phyloP scores from a whole-genome alignment of 2,888 invertebrate genomes.

The Shargacucullia verbasci region DNA sequence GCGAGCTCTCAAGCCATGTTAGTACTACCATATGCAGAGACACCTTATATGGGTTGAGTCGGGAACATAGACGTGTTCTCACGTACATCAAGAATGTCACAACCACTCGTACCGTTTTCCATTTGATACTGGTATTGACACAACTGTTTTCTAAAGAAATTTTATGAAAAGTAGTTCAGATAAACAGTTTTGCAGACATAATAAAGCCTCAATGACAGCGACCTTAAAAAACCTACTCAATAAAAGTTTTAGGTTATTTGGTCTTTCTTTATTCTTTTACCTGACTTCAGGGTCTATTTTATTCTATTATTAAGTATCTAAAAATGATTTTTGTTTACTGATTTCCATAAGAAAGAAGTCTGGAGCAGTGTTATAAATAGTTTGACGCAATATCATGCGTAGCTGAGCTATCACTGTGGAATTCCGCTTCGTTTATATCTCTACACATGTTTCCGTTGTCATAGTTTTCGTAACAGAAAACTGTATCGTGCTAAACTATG shows the following conservation, averaged over 20 bases:
- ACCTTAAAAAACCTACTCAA: background rate
- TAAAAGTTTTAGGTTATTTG: too few relatives aligned
- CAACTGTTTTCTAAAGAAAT: conserved; percentile 47
- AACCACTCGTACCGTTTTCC: conserved; percentile 58
- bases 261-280: background rate
- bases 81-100: conserved; percentile 69
- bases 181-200: conserved; percentile 10
- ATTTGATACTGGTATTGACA: conserved; percentile 58
- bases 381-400: conserved; percentile 21
- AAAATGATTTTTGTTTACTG: background rate
- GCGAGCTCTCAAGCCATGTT: conserved; percentile 57
- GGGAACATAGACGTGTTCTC: conserved; percentile 73
- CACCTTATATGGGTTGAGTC: conserved; percentile 71
- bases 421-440: conserved; percentile 57
- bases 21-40: conserved; percentile 68
- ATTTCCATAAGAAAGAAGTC: background rate
- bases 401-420: conserved; percentile 41
- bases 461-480: conserved; percentile 45
- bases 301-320: too few relatives aligned
- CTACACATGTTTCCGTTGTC: conserved; percentile 57
- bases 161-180: conserved; percentile 16
- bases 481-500: conserved; percentile 27
- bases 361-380: conserved; percentile 38
- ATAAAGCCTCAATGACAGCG: background rate
- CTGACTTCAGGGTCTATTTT: background rate